phyloP scores from a whole-genome alignment of 37 sponge, comb jelly and placozoan genomes.

The Oscarella lobularis region DNA sequence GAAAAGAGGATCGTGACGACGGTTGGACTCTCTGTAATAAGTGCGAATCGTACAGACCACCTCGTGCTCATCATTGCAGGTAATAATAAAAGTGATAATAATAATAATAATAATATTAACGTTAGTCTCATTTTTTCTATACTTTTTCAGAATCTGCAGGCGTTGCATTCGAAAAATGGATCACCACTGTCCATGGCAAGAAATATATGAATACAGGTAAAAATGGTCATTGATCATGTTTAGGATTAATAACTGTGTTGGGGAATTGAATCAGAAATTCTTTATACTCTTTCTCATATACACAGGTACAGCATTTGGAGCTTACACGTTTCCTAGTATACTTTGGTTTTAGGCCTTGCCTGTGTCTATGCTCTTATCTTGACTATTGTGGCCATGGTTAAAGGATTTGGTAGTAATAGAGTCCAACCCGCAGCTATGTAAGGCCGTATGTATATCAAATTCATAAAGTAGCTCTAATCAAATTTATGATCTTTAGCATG shows the following conservation, averaged over 20 bases:
- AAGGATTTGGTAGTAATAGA: neutral
- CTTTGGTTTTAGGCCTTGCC: neutral
- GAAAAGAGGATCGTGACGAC: no score
- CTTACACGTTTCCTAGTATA: no score
- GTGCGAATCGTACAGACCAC: conserved; percentile 78
- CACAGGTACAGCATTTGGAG: conserved; percentile 22
- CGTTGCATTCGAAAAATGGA: conserved; percentile 77
- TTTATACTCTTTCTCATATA: conserved; percentile 61
- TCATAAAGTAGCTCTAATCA: neutral
- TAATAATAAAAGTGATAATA: no score
- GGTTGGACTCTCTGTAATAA: conserved; percentile 59
- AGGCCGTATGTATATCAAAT: neutral
- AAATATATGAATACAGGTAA: neutral
- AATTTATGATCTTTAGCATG: neutral
- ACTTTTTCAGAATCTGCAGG: conserved; percentile 42
- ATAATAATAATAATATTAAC: no score
- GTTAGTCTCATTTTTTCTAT: neutral
- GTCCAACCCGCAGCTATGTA: neutral
- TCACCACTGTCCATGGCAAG: conserved; percentile 83
- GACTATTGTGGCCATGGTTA: neutral
- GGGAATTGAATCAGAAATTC: conserved; percentile 61
- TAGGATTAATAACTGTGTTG: conserved; percentile 81
- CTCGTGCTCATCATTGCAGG: conserved; percentile 78
- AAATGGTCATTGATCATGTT: neutral
- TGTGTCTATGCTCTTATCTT: conserved; percentile 8